Conservation (phyloP, 2,113 vertebrate species). For the Hyperopisus bebe region DNA sequence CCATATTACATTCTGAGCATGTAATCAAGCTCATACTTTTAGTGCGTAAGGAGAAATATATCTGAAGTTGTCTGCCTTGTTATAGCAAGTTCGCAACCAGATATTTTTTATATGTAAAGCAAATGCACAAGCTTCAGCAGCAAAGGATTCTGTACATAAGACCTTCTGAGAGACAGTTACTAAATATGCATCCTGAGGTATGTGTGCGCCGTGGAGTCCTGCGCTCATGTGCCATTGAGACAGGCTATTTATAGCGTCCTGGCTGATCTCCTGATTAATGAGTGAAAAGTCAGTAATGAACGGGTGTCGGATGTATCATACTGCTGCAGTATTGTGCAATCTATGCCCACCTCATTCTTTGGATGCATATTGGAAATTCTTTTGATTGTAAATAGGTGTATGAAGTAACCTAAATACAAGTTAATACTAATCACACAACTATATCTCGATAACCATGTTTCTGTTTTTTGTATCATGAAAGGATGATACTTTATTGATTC, state of each 20-base stretch:
- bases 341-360: neutral
- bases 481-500: neutral
- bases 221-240: slow-evolving; percentile 29
- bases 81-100: neutral
- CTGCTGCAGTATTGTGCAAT: neutral
- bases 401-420: neutral
- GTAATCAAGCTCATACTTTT: neutral
- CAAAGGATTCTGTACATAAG: neutral
- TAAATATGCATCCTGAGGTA: slow-evolving; percentile 12
- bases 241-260: slow-evolving; percentile 29
- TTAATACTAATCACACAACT: neutral
- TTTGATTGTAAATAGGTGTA: neutral
- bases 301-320: neutral
- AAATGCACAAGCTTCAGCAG: neutral
- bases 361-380: neutral
- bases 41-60: neutral
- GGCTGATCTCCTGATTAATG: slow-evolving; percentile 21
- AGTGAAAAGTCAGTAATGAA: neutral
- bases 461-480: neutral
- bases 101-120: neutral
- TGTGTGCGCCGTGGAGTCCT: neutral
- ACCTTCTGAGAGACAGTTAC: neutral
- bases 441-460: neutral
- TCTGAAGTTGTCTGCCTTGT: neutral
- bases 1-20: neutral